phyloP scores from a whole-genome alignment of 2,888 invertebrate species.

The Heteromurus nitidus region DNA sequence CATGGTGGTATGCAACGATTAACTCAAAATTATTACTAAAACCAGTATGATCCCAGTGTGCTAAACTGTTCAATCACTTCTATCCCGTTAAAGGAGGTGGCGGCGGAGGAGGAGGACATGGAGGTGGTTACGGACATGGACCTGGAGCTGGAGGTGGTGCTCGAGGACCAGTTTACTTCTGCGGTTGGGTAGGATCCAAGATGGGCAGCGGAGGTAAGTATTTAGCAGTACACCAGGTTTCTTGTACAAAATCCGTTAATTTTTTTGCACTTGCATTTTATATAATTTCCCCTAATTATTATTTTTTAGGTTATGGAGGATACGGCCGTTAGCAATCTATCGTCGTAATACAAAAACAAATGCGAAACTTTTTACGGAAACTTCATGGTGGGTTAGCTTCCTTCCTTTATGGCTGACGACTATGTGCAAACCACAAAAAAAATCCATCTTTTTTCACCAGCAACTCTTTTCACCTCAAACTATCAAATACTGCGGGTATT shows the following conservation, averaged over 20 bases:
- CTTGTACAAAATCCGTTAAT: background rate
- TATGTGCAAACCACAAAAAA: too few species aligned
- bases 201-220: constrained; percentile 29
- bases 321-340: background rate
- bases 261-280: background rate
- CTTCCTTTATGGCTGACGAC: too few species aligned
- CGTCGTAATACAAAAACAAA: background rate
- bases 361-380: background rate
- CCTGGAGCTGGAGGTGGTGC: constrained; percentile 55
- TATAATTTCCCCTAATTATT: too few species aligned
- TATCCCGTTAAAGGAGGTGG: background rate
- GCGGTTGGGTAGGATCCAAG: constrained; percentile 47
- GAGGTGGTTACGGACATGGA: constrained; percentile 28
- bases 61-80: background rate
- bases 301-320: background rate
- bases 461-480: too few species aligned
- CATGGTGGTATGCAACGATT: constrained; percentile 11
- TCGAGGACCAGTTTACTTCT: constrained; percentile 48
- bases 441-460: too few species aligned
- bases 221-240: background rate
- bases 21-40: background rate
- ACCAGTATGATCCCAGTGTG: background rate
- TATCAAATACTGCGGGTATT: too few species aligned
- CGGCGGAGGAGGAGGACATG: constrained; percentile 17
- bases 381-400: too few species aligned